Evolutionary conservation across 2,113 vertebrate genomes (phyloP), one percentile per base, ranked within the genome.

Genomic region (Halcyon senegalensis): DNA sequence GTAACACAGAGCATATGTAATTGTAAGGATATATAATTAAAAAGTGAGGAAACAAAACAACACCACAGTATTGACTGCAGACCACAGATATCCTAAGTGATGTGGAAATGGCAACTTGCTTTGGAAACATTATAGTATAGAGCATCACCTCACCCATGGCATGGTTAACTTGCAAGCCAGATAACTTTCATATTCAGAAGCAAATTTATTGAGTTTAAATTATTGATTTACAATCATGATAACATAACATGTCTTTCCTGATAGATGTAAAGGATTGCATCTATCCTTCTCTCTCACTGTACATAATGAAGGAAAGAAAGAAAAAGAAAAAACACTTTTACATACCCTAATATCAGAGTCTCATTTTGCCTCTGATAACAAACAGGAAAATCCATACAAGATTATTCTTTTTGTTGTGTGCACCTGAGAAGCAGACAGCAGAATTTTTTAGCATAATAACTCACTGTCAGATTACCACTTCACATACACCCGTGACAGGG

Each of bases 361-460:
- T 30, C 62, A 44, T 89, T 94, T 89, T 75, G 21, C 63, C 37
- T 88, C 63, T 90, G 72, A 77, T 77, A 93, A 70, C 35, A 88
- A 80, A 80, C 55, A 74, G 43, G 56, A 92, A 90, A 92, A 95
- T 90, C 41, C 41, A 62, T 41, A 73, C 39, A 86, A 73, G 87
- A 79, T 94, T 79, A 86, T 41, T 37, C 63, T 85, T 76, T 92
- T 90, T 90, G 50, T 92, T 63, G 76, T 90, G 53, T 86, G 59
- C 41, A 88, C 72, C 63, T 93, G 75, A 92, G 79, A 90, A 88
- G 28, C 55, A 88, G 68, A 86, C 55, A 95, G 68, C 23, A 86
- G 72, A 90, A 92, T 67, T 80, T 92, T 93, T 95, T 90, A 86
- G 67, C 88, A 74, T 94, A 95, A 90, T 72, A 88, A 73, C 43